Evolutionary conservation across 2,888 invertebrate species (phyloP).

Genomic region (Ophion slaviceki): DNA sequence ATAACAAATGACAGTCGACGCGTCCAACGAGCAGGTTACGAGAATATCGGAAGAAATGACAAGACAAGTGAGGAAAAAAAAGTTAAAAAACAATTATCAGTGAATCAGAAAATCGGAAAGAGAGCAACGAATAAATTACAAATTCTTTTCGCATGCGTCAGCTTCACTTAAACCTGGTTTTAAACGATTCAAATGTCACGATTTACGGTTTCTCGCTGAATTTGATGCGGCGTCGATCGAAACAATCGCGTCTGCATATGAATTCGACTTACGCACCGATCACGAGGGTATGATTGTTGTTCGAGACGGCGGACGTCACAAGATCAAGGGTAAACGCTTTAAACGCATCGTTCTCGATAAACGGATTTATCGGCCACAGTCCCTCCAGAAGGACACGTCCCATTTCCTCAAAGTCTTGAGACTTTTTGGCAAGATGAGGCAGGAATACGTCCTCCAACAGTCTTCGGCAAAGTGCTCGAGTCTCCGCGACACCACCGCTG

Average conservation of each 20-base stretch:
- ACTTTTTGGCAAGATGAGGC: conserved; percentile 86
- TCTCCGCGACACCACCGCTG: conserved; percentile 86
- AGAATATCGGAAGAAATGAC: no score
- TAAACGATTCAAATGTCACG: background rate
- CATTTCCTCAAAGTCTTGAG: conserved; percentile 88
- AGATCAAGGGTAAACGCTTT: conserved; percentile 86
- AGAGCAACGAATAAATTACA: background rate
- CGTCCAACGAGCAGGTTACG: no score
- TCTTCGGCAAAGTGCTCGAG: conserved; percentile 85
- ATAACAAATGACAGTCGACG: no score
- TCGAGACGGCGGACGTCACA: conserved; percentile 79
- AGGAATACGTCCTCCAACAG: conserved; percentile 86
- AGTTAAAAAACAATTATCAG: background rate
- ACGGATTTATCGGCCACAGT: conserved; percentile 88
- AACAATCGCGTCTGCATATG: background rate
- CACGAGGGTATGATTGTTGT: conserved; percentile 79
- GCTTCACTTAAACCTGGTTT: background rate
- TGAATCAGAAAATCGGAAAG: background rate
- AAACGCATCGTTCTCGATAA: conserved; percentile 86
- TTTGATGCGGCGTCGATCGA: background rate
- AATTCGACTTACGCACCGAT: conserved; percentile 72
- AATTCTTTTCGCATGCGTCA: background rate
- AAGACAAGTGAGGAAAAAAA: no score
- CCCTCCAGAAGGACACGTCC: conserved; percentile 87
- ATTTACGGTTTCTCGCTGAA: background rate